Conservation (phyloP, 1,140 invertebrate species). For the Drosophila kanapiae region DNA sequence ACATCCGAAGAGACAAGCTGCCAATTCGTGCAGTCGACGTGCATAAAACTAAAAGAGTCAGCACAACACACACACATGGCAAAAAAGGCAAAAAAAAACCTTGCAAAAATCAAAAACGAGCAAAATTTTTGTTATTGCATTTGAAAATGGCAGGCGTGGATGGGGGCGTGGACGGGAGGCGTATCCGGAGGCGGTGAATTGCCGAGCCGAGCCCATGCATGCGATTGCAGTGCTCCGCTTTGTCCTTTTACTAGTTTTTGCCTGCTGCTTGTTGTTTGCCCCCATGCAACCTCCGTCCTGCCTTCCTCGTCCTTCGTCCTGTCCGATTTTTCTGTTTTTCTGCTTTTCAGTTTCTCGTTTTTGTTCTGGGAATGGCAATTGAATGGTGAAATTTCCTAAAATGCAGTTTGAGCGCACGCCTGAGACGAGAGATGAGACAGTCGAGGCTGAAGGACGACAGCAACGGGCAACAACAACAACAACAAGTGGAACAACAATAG, state of each 20-base stretch:
- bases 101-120: conserved; percentile 70
- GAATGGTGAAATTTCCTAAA: conserved; percentile 79
- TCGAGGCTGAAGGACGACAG: conserved; percentile 34
- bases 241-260: conserved; percentile 43
- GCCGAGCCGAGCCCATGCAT: conserved; percentile 64
- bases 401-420: conserved; percentile 79
- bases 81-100: conserved; percentile 26
- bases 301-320: conserved; percentile 7
- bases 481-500: conserved; percentile 52
- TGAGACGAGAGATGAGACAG: conserved; percentile 60
- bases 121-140: conserved; percentile 81
- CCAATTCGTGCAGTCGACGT: conserved; percentile 78
- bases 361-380: conserved; percentile 70
- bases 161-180: conserved; percentile 52
- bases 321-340: conserved; percentile 34
- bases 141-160: conserved; percentile 78
- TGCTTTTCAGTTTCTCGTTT: conserved; percentile 16
- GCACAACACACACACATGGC: conserved; percentile 59
- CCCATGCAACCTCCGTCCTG: conserved; percentile 9
- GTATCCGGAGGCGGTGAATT: conserved; percentile 54
- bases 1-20: conserved; percentile 81
- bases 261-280: conserved; percentile 33
- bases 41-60: conserved; percentile 82
- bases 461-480: conserved; percentile 18
- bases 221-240: conserved; percentile 62